Percentiles rank a stretch among this genome's conserved stretches.
phyloP scores from a whole-genome alignment of 2,797 vertebrate genomes.

The Anolis apletophallus region DNA sequence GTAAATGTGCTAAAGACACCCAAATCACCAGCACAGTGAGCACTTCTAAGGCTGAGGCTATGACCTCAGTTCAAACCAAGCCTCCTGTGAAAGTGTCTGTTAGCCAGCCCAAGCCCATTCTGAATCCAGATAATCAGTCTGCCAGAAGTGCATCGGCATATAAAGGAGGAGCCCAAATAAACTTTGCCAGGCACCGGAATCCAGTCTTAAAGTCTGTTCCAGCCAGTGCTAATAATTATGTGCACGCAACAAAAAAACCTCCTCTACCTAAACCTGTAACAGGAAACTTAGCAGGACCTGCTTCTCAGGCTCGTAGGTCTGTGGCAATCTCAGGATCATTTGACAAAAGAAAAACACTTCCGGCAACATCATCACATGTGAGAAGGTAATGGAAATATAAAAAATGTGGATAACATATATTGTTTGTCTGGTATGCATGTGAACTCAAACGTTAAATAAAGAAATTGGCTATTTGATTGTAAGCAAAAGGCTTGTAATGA shows the following conservation, averaged over 20 bases:
- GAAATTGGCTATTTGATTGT: not conserved
- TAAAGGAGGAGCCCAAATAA: slow-evolving; percentile 44
- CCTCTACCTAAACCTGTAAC: slow-evolving; percentile 11
- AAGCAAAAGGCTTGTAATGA: not conserved
- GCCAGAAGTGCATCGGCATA: slow-evolving; percentile 30
- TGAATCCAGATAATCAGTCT: slow-evolving; percentile 42
- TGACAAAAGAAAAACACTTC: slow-evolving; percentile 51
- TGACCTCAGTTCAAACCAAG: slow-evolving; percentile 42
- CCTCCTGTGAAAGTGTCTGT: slow-evolving; percentile 49
- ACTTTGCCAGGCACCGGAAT: slow-evolving; percentile 15
- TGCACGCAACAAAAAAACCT: slow-evolving; percentile 43
- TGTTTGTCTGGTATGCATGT: not conserved
- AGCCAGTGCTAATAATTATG: slow-evolving; percentile 15
- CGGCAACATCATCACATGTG: slow-evolving; percentile 79
- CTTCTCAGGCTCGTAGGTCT: slow-evolving; percentile 21
- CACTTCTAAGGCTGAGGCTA: slow-evolving; percentile 37
- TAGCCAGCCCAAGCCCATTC: slow-evolving; percentile 13
- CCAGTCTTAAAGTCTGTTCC: slow-evolving; percentile 36
- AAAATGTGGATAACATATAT: not conserved
- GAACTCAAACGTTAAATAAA: not conserved
- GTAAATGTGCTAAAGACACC: slow-evolving; percentile 12
- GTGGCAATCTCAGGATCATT: slow-evolving; percentile 56
- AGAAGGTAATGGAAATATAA: slow-evolving; percentile 79
- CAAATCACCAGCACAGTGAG: not conserved
- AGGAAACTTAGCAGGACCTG: slow-evolving; percentile 36